Evolutionary conservation across 2,888 invertebrate genomes (phyloP).

Genomic region (Chironomus riparius): DNA sequence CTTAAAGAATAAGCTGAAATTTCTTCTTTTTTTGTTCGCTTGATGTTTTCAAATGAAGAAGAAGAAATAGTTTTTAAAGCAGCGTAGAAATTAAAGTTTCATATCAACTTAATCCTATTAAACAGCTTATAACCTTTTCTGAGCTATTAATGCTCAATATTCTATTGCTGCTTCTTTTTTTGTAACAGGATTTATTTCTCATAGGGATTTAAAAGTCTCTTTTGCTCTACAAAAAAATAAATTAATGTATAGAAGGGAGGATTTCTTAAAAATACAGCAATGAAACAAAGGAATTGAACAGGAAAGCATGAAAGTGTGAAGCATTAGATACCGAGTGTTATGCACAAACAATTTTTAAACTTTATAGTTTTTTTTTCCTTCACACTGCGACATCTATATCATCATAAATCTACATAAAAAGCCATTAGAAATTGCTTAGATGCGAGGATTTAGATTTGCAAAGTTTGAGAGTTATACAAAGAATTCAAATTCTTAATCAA

Average conservation of each 20-base stretch:
- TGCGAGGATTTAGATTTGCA: slow-evolving; percentile 21
- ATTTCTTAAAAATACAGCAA: not conserved
- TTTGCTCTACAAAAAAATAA: too few relatives aligned
- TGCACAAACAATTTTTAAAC: not conserved
- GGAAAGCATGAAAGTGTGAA: not conserved
- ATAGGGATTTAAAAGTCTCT: too few relatives aligned
- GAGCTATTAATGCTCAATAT: too few relatives aligned
- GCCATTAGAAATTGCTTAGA: slow-evolving; percentile 9
- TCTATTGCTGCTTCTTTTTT: too few relatives aligned
- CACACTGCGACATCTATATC: not conserved
- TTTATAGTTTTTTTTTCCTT: not conserved
- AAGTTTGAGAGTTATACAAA: not conserved
- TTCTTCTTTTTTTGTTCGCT: too few relatives aligned
- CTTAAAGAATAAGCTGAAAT: too few relatives aligned
- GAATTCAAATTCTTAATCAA: slow-evolving; percentile 19
- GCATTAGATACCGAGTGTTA: not conserved
- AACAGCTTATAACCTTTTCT: too few relatives aligned
- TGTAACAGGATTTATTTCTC: too few relatives aligned
- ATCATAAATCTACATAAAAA: slow-evolving; percentile 7
- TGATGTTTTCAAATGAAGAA: too few relatives aligned
- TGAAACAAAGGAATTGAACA: not conserved
- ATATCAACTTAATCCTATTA: too few relatives aligned
- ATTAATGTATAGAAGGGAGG: not conserved
- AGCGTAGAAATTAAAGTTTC: too few relatives aligned
- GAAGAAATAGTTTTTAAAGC: too few relatives aligned